Evolutionary conservation across 1,140 invertebrate species (phyloP).

Genomic region (Anthonomus grandis): DNA sequence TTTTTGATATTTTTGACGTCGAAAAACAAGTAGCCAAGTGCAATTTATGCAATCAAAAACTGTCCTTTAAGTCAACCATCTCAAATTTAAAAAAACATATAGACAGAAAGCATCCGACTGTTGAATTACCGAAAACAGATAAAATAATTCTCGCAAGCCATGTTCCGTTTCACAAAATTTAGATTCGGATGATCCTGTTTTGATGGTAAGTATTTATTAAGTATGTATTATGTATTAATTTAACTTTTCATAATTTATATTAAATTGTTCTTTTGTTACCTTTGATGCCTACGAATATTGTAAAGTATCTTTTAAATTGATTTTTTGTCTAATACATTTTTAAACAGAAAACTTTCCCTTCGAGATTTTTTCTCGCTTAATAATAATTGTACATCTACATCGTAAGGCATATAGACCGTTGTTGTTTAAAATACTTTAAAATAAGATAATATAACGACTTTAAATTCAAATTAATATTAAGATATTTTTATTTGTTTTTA

Average conservation of each 20-base stretch:
- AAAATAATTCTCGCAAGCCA: neutral
- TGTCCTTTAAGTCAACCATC: slow-evolving; percentile 22
- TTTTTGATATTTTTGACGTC: slow-evolving; percentile 12
- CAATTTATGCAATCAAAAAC: slow-evolving; percentile 23
- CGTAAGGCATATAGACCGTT: too few species aligned
- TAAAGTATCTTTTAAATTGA: neutral
- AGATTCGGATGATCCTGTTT: neutral
- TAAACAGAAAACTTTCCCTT: too few species aligned
- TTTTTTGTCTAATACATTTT: too few species aligned
- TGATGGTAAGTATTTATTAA: neutral
- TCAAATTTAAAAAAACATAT: too few species aligned
- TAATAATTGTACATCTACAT: too few species aligned
- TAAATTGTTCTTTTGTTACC: too few species aligned
- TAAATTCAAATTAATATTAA: neutral
- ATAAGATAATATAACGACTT: too few species aligned
- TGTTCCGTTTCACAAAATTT: neutral
- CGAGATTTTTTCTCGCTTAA: too few species aligned
- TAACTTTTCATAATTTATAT: too few species aligned
- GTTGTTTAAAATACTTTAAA: too few species aligned
- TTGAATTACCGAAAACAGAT: slow-evolving; percentile 9
- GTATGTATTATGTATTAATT: too few species aligned
- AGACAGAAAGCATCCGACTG: slow-evolving; percentile 24
- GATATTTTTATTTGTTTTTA: neutral
- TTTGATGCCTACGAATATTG: too few species aligned
- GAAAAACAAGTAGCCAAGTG: slow-evolving; percentile 18